Evolutionary conservation across 2,113 vertebrate genomes (phyloP).

Genomic region (Bambusicola thoracicus): DNA sequence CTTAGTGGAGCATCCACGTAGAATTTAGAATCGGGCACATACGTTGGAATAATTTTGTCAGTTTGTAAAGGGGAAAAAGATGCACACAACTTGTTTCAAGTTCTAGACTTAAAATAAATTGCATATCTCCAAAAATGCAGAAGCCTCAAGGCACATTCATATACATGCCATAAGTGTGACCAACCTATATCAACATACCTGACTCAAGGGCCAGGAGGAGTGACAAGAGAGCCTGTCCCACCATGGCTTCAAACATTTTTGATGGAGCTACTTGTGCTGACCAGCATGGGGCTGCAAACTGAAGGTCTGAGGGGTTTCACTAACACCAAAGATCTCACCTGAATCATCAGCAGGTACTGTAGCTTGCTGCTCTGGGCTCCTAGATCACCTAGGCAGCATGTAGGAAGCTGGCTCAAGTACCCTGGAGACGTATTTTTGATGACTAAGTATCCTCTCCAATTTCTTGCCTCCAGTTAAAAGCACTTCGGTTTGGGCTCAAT

Average conservation of each 20-base stretch:
- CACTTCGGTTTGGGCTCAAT: neutral
- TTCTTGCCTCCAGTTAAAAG: neutral
- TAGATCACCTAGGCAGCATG: neutral
- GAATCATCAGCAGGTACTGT: neutral
- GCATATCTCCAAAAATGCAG: neutral
- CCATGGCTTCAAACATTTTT: neutral
- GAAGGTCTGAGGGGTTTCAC: neutral
- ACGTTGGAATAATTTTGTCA: neutral
- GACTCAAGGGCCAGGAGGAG: neutral
- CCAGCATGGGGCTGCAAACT: neutral
- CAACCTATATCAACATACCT: neutral
- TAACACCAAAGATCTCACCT: neutral
- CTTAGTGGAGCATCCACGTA: neutral
- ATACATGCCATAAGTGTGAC: conserved; percentile 24
- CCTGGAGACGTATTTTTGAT: neutral
- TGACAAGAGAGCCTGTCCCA: neutral
- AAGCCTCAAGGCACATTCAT: conserved; percentile 5
- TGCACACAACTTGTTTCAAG: neutral
- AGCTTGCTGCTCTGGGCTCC: neutral
- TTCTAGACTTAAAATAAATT: conserved; percentile 8
- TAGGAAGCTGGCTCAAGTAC: neutral
- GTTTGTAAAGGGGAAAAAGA: neutral
- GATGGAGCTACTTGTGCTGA: neutral
- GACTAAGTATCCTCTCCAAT: neutral
- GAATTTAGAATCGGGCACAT: neutral